A percentile compares a stretch with the other conserved stretches of the same genome.
Evolutionary conservation across 35 echinoderm and acorn worm genomes (phyloP).

Genomic region (Acanthaster planci): DNA sequence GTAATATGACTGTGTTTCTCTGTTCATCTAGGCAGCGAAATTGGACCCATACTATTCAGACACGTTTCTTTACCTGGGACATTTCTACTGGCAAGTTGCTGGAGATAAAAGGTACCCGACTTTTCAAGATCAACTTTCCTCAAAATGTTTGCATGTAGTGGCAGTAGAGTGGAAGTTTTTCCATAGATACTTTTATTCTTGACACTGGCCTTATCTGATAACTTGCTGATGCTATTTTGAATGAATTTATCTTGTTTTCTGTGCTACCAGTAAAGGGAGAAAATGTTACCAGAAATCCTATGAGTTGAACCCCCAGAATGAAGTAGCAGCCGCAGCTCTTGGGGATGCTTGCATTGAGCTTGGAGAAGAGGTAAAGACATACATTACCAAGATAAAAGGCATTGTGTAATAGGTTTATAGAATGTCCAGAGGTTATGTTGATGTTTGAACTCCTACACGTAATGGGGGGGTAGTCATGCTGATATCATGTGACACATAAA

Average conservation of each 20-base stretch:
- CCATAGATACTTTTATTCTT: not conserved
- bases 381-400: too few species aligned
- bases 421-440: too few species aligned
- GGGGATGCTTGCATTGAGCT: slow-evolving; percentile 70
- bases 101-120: slow-evolving; percentile 67
- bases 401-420: too few species aligned
- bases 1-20: not conserved
- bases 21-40: slow-evolving; percentile 72
- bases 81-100: slow-evolving; percentile 62
- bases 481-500: too few species aligned
- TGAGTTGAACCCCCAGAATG: slow-evolving; percentile 75
- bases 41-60: slow-evolving; percentile 67
- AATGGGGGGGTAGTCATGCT: too few species aligned
- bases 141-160: not conserved
- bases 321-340: slow-evolving; percentile 70
- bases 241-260: not conserved
- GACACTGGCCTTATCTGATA: not conserved
- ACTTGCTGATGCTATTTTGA: too few species aligned
- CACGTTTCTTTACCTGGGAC: slow-evolving; percentile 78
- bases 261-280: slow-evolving; percentile 70
- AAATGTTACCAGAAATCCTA: slow-evolving; percentile 81
- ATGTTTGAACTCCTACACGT: too few species aligned
- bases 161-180: not conserved
- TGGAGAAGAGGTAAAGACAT: slow-evolving; percentile 71
- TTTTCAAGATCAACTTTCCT: not conserved